Evolutionary conservation across 2,888 invertebrate genomes (phyloP).

Genomic region (Lasioglossum malachurum): DNA sequence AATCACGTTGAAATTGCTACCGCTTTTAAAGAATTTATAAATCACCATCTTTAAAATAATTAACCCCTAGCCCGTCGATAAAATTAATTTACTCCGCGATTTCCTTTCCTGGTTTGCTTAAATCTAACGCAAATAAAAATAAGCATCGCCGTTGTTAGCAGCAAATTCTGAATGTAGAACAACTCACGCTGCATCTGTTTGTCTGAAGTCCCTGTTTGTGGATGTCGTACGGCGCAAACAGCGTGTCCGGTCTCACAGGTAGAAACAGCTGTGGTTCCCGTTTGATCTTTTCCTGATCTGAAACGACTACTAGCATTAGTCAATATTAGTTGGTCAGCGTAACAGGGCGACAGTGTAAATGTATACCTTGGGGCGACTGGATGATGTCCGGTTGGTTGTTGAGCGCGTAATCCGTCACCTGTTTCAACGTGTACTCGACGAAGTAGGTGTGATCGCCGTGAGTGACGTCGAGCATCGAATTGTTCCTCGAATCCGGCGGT

Average conservation of each 20-base stretch:
- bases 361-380: conserved; percentile 88
- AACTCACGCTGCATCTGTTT: conserved; percentile 83
- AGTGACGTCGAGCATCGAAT: conserved; percentile 90
- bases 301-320: conserved; percentile 12
- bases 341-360: not conserved
- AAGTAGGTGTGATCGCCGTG: conserved; percentile 94
- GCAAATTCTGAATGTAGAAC: not conserved
- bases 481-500: conserved; percentile 85
- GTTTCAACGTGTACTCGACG: conserved; percentile 93
- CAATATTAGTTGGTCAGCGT: not conserved
- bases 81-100: too few relatives aligned
- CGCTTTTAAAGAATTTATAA: too few relatives aligned
- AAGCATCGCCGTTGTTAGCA: not conserved
- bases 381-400: conserved; percentile 91
- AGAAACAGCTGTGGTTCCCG: conserved; percentile 83
- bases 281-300: conserved; percentile 82
- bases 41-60: too few relatives aligned
- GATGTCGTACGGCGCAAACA: conserved; percentile 83
- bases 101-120: not conserved
- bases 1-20: not conserved
- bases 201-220: conserved; percentile 83
- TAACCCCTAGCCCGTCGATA: not conserved
- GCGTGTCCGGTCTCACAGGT: conserved; percentile 84
- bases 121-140: not conserved
- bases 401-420: conserved; percentile 82